These are phyloP conservation scores for Tinea semifulvella DNA, from an alignment of 2,888 invertebrate species.

Conservation along the genomic window DNA sequence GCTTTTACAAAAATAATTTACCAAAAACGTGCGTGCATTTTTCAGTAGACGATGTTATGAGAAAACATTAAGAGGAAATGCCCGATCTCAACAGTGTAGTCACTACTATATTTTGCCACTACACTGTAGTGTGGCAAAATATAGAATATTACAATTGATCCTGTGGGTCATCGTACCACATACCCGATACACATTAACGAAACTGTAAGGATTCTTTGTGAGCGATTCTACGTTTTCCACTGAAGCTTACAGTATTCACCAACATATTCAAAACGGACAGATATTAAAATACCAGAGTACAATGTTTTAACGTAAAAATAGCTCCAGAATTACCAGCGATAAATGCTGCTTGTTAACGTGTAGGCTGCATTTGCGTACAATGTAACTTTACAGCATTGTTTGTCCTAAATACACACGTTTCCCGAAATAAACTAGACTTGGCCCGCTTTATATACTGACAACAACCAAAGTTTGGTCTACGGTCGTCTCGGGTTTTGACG, in stretches of 20 bases:
- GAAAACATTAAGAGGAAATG: too few relatives aligned
- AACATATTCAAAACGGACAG: too few relatives aligned
- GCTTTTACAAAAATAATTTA: not conserved
- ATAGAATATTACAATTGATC: not conserved
- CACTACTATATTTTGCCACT: too few relatives aligned
- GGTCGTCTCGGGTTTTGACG: constrained; percentile 27
- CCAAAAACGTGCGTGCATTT: not conserved
- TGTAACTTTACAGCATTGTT: constrained; percentile 12
- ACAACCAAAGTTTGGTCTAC: constrained; percentile 33
- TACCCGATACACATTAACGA: constrained; percentile 54
- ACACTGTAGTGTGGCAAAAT: too few relatives aligned
- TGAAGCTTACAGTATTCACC: too few relatives aligned
- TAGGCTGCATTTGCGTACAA: constrained; percentile 8
- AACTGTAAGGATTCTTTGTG: constrained; percentile 64
- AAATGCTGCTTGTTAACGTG: not conserved
- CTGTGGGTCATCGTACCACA: constrained; percentile 58
- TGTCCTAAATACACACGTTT: constrained; percentile 3
- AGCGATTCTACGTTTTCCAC: constrained; percentile 47
- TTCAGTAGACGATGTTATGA: not conserved
- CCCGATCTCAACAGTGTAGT: too few relatives aligned
- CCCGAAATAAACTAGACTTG: constrained; percentile 42
- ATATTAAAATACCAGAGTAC: too few relatives aligned
- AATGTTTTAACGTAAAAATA: not conserved
- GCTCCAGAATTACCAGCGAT: not conserved
- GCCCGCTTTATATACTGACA: constrained; percentile 42